phyloP scores from a whole-genome alignment of 2,888 invertebrate genomes.

The Eristalis arbustorum region DNA sequence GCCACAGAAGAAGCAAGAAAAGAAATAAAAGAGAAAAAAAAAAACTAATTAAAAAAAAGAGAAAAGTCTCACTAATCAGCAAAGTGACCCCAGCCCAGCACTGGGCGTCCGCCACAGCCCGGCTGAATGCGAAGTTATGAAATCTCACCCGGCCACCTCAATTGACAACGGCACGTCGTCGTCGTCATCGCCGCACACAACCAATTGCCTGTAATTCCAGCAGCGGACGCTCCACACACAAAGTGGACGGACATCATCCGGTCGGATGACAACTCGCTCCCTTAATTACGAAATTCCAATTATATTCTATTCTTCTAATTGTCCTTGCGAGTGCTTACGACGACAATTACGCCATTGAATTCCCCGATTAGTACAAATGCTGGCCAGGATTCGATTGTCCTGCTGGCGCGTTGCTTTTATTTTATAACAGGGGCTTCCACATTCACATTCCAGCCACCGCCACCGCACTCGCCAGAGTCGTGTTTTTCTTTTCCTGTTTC shows the following conservation, averaged over 20 bases:
- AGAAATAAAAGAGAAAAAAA: too few relatives aligned
- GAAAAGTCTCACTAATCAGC: too few relatives aligned
- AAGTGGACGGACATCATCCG: neutral
- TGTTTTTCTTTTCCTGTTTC: neutral
- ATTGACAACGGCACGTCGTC: neutral
- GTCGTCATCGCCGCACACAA: neutral
- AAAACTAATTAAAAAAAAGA: too few relatives aligned
- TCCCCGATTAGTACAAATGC: conserved; percentile 48
- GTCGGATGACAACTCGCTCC: neutral
- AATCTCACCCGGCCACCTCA: neutral
- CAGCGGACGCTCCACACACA: neutral
- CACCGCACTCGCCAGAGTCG: neutral
- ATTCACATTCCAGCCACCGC: neutral
- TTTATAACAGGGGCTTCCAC: neutral
- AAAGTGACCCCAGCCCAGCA: too few relatives aligned
- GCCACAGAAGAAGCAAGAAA: too few relatives aligned
- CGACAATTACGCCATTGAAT: conserved; percentile 54
- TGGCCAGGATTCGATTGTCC: conserved; percentile 16
- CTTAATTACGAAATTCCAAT: conserved; percentile 54
- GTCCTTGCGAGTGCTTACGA: conserved; percentile 47
- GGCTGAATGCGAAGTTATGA: neutral
- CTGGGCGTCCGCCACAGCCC: neutral
- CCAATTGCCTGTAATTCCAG: neutral
- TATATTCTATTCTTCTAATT: conserved; percentile 51
- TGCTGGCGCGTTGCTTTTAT: neutral